Base-by-base conservation (phyloP, 2,113 vertebrate species). In the Dasyurus viverrinus region DNA sequence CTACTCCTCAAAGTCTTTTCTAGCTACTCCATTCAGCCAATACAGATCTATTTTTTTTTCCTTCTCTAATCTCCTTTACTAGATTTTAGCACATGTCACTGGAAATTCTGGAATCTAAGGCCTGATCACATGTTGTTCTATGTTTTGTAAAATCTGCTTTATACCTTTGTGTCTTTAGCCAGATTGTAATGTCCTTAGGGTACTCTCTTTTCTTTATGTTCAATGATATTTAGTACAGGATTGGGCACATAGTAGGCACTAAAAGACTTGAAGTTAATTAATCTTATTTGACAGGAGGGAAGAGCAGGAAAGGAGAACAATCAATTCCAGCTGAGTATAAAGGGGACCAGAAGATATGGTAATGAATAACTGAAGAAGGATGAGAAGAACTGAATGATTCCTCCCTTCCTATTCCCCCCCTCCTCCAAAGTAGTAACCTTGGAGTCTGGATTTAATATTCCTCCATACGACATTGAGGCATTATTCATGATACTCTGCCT, bases 271-370 rank as follows among this genome's bases (percentile, higher is more conserved):
- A 42, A 90, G 93, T 25, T 97, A 97, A 96, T 60, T 90, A 93
- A 94, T 92, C 93, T 92, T 68, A 47, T 8, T 6, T 54, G 92
- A 92, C n/a, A 36, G 90, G 52, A 96, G 94, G 91, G 90, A 90
- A n/a, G 6, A 93, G 54, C 68, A 8, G 23, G 94, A 94, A 92
- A 54, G 89, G 42, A 97, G 91, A 24, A 50, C 24, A 27, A 97
- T 94, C 95, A 95, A 93, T 97, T 96, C 95, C 97, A 97, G 94
- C 95, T 97, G 96, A 96, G 57, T 76, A 53, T 6, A 2, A 47
- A 48, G 93, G 60, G 89, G 22, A 68, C 89, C 9, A 24, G 76
- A 90, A 36, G 0, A 12, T 3, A 57, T 50, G 57, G 92, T 53
- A 90, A 92, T 54, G 60, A 95, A 90, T 91, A 68, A 54, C 10